Base-by-base conservation (phyloP, 2,797 vertebrate genomes). In the Muscicapa comitata region DNA sequence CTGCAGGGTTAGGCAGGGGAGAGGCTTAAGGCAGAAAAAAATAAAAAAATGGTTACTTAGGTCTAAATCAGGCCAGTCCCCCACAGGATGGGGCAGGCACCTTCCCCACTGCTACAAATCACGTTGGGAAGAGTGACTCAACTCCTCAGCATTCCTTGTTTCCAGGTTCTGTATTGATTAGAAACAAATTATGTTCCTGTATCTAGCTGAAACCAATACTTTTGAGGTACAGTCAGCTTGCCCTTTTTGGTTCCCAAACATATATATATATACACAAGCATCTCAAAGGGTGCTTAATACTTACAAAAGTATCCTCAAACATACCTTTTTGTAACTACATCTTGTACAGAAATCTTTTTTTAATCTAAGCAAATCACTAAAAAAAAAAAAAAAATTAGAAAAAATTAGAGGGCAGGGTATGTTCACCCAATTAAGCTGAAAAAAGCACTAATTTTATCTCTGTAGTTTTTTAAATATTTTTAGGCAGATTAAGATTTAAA, bases 361-460 rank as follows among this genome's bases (percentile, higher is more conserved):
- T 96, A 98, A 98, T 97, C 95, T 96, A 98, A 97, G 91, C 96
- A 97, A 98, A 98, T 98, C 97, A 98, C 97, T 97, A 89, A 98
- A 97, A 97, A 97, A 50, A 97, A 97, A 97, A 48, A 97, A 89
- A 95, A 59, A 55, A 35, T 7, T 21, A 19, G 29, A 81, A 93
- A 93, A 97, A 95, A 89, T 96, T 98, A 98, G 97, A 97, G 97
- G 98, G 98, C 98, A 98, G 98, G 98, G 98, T 98, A 97, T 98
- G 98, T 98, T 98, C 98, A 99, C 98, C 98, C 98, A 98, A 91
- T 98, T 98, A 98, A 99, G 98, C 98, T 98, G 97, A 98, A 96
- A 97, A 98, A 99, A 99, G 99, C 99, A 99, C 99, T 99, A 99
- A 99, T 99, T 99, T 98, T 99, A 98, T 98, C 98, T 97, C 97